These are phyloP conservation scores for Silvanus unidentatus DNA, from an alignment of 2,888 invertebrate genomes.

Conservation along the genomic window DNA sequence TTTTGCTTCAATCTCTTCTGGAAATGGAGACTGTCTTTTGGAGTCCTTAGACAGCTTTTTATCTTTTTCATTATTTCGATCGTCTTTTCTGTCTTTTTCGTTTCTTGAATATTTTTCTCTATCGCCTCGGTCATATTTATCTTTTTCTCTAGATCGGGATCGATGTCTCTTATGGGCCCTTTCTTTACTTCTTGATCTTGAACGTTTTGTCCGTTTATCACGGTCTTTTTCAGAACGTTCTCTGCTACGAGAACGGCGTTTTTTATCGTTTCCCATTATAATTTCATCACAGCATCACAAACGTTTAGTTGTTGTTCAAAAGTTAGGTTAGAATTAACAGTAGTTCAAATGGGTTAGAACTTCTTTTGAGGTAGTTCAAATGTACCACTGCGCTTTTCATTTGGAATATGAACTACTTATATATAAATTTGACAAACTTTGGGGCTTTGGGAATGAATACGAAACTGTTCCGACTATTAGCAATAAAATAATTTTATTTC, in stretches of 20 bases:
- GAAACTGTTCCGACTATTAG: too few species aligned
- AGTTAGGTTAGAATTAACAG: too few species aligned
- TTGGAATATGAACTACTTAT: too few species aligned
- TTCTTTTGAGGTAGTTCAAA: too few species aligned
- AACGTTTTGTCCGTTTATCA: conserved; percentile 37
- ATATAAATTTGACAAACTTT: too few species aligned
- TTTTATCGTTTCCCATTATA: conserved; percentile 45
- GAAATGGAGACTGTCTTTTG: conserved; percentile 40
- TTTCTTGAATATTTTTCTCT: conserved; percentile 19
- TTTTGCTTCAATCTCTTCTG: conserved; percentile 33
- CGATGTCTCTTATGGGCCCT: conserved; percentile 36
- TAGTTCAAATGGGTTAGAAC: too few species aligned
- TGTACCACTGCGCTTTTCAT: too few species aligned
- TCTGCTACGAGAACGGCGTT: conserved; percentile 44
- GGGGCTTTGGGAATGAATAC: too few species aligned
- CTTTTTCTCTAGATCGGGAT: conserved; percentile 39
- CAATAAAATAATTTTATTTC: too few species aligned
- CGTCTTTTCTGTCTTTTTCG: conserved; percentile 22
- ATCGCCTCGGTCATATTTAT: conserved; percentile 14
- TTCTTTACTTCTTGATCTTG: conserved; percentile 43
- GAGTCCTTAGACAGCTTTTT: conserved; percentile 22
- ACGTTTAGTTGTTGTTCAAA: too few species aligned
- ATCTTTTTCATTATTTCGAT: conserved; percentile 36
- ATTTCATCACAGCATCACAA: too few species aligned
- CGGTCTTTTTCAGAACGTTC: conserved; percentile 41